phyloP scores from a whole-genome alignment of 1,140 invertebrate genomes.

The Drosophila willistoni region DNA sequence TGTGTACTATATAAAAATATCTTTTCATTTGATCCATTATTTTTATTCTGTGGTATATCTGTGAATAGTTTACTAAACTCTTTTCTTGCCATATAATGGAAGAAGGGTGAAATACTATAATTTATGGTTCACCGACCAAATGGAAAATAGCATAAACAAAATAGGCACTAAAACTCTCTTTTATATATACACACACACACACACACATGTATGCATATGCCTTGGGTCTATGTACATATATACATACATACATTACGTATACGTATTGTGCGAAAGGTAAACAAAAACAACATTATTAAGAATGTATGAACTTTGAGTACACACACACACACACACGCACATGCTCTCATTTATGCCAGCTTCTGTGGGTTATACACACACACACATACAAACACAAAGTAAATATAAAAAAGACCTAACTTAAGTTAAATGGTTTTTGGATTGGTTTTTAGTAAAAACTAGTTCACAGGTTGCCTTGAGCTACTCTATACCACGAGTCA shows the following conservation, averaged over 20 bases:
- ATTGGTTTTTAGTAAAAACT: constrained; percentile 28
- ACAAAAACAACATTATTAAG: constrained; percentile 60
- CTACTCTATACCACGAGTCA: constrained; percentile 24
- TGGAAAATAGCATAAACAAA: constrained; percentile 13
- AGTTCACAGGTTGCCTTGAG: constrained; percentile 53
- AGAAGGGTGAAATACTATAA: not conserved
- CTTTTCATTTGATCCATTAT: too few relatives aligned
- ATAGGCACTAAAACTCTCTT: not conserved
- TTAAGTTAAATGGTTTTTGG: constrained; percentile 51
- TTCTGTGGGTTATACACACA: constrained; percentile 38
- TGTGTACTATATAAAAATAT: too few relatives aligned
- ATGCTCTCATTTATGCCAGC: constrained; percentile 57
- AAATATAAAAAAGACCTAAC: constrained; percentile 26
- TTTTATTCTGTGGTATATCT: too few relatives aligned
- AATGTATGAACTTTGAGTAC: constrained; percentile 63
- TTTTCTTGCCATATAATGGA: not conserved
- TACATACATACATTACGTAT: constrained; percentile 32
- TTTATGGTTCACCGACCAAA: constrained; percentile 6
- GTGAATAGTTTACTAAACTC: not conserved
- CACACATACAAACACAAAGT: constrained; percentile 15
- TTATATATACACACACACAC: not conserved
- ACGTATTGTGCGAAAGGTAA: constrained; percentile 57
- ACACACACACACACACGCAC: constrained; percentile 31
- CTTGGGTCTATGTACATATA: constrained; percentile 14
- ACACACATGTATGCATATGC: not conserved